Evolutionary conservation across 2,113 vertebrate genomes (phyloP), one percentile per base, ranked within the genome.

Genomic region (Acrocephalus arundinaceus): DNA sequence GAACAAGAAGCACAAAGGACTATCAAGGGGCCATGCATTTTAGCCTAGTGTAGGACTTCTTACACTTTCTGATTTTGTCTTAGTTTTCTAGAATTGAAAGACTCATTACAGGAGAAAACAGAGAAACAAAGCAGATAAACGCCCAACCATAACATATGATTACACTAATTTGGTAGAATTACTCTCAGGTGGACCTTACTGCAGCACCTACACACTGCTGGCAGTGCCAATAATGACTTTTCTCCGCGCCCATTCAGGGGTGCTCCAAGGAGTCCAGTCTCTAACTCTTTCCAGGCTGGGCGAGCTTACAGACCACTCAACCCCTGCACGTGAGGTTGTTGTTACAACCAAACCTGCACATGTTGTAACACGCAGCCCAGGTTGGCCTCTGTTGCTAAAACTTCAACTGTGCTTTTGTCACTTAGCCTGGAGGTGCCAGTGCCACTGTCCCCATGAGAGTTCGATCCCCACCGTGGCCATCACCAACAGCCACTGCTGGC

Each of bases 391-490:
- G 43, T 5, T 22, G 48, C 62, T 54, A 12, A 37, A 72, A 46
- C 39, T 33, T 54, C 15, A 57, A 28, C 41, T 39, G 65, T 33
- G 31, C 31, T 52, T 59, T 52, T 37, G 54, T 45, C 37, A 45
- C 27, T 59, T 22, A 45, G 37, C 17, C 45, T 48, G 24, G 43
- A 78, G 51, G n/a, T 19, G 37, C 66, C 27, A 33, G 22, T 0
- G 11, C 39, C 62, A 17, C 25, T 37, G 37, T n/a, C 39, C 45
- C 37, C 46, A 37, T 27, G 70, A 41, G 27, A 33, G 15, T 8
- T 48, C 30, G 27, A 7, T 37, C 55, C 46, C 37, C 1, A 1
- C 18, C 18, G 1, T 0, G 17, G 23, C 61, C 55, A 35, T 6
- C 59, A 24, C 51, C 70, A 39, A 0, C 14, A 5, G 6, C 28